Conservation (phyloP, 2,797 vertebrate species). For the Sphenodon punctatus region DNA sequence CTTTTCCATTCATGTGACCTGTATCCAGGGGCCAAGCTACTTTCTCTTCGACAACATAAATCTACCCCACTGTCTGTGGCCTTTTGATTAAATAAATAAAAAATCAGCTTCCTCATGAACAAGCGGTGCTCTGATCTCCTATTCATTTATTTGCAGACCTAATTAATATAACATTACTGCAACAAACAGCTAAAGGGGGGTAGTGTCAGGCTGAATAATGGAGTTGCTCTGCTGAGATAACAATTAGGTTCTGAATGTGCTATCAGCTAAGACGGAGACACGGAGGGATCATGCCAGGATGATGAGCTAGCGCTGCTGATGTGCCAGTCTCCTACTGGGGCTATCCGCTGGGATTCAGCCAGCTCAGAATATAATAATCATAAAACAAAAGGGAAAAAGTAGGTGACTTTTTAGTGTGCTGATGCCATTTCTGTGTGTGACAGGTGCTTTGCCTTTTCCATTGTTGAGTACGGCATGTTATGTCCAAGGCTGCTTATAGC, state of each 20-base stretch:
- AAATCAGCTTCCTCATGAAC: conserved; percentile 64
- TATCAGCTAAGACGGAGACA: conserved; percentile 73
- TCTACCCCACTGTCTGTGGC: conserved; percentile 42
- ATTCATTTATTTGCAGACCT: conserved; percentile 77
- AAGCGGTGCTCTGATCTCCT: conserved; percentile 73
- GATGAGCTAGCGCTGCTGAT: conserved; percentile 42
- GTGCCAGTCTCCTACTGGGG: conserved; percentile 57
- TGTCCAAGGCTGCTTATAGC: neutral
- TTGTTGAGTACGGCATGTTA: neutral
- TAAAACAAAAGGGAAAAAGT: conserved; percentile 5
- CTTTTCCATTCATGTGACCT: neutral
- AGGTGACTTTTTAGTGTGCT: conserved; percentile 7
- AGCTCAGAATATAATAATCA: neutral
- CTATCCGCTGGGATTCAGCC: conserved; percentile 42
- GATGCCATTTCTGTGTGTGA: neutral
- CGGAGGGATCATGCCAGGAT: conserved; percentile 62
- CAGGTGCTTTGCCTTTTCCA: neutral
- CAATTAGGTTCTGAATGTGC: conserved; percentile 79
- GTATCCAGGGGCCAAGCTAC: neutral
- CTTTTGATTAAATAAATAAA: conserved; percentile 70
- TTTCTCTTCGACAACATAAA: conserved; percentile 28
- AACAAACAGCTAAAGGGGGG: conserved; percentile 79
- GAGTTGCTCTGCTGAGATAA: conserved; percentile 79
- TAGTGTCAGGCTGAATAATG: conserved; percentile 81
- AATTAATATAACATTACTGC: conserved; percentile 83